A percentile compares a stretch with the other conserved stretches of the same genome.
phyloP scores from a whole-genome alignment of 2,113 vertebrate species.

The Phalacrocorax carbo region DNA sequence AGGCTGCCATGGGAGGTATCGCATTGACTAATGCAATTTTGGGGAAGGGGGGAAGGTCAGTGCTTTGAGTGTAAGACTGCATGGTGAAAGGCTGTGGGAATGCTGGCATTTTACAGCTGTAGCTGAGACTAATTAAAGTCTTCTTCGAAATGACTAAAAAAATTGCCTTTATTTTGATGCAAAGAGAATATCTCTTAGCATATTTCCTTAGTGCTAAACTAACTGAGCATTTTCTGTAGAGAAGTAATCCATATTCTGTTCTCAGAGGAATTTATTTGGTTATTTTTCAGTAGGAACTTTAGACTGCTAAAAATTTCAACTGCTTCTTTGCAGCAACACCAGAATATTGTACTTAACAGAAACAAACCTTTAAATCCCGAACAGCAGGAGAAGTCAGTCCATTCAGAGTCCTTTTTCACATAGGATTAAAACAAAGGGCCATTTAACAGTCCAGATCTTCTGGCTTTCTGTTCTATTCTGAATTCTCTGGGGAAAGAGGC shows the following conservation, averaged over 20 bases:
- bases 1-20: background rate
- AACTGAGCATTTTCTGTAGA: background rate
- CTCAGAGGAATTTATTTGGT: background rate
- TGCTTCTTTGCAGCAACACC: background rate
- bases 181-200: background rate
- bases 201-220: background rate
- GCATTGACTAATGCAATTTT: background rate
- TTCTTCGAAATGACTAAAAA: background rate
- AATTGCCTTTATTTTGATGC: background rate
- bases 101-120: background rate
- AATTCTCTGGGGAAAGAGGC: background rate
- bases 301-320: background rate
- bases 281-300: background rate
- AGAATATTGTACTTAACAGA: background rate
- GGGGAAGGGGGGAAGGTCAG: background rate
- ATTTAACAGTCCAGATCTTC: background rate
- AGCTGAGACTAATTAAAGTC: background rate
- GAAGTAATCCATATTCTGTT: background rate
- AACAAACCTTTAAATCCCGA: background rate
- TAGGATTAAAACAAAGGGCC: background rate
- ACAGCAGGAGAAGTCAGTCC: background rate
- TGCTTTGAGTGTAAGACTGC: background rate
- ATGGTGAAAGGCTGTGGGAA: background rate
- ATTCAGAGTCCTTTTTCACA: background rate
- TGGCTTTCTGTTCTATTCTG: background rate